Evolutionary conservation across 1,140 invertebrate species (phyloP).

Genomic region (Hirudo medicinalis): DNA sequence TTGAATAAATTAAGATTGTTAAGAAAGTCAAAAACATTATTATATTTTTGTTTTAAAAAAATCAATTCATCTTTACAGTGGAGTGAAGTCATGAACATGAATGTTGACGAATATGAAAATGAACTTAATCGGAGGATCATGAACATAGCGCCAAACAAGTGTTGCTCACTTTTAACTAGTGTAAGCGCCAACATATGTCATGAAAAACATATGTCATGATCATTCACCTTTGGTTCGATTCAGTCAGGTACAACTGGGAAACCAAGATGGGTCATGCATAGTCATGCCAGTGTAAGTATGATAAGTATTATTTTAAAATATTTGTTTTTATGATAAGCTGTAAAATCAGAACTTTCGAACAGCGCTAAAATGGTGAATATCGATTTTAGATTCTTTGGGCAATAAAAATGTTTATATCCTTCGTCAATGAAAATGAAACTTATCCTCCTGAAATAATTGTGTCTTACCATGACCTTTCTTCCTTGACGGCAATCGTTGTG

Average conservation of each 20-base stretch:
- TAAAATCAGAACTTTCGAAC: too few species aligned
- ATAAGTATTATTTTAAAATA: too few species aligned
- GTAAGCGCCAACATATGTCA: slow-evolving; percentile 38
- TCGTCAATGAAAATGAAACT: too few species aligned
- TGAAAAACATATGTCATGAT: too few species aligned
- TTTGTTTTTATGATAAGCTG: too few species aligned
- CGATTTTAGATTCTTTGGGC: too few species aligned
- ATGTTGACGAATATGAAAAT: slow-evolving; percentile 53
- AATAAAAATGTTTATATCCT: too few species aligned
- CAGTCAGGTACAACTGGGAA: slow-evolving; percentile 70
- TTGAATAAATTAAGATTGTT: too few species aligned
- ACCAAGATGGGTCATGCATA: slow-evolving; percentile 77
- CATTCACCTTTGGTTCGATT: slow-evolving; percentile 34
- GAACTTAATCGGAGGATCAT: slow-evolving; percentile 54
- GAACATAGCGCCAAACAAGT: slow-evolving; percentile 63
- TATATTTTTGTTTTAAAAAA: too few species aligned
- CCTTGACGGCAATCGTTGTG: slow-evolving; percentile 66
- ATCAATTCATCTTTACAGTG: neutral
- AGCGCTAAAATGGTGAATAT: too few species aligned
- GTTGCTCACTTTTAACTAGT: slow-evolving; percentile 72
- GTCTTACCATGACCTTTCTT: slow-evolving; percentile 67
- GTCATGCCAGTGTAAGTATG: slow-evolving; percentile 57
- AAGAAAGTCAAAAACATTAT: too few species aligned
- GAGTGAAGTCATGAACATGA: slow-evolving; percentile 45
- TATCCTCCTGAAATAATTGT: slow-evolving; percentile 48